These are phyloP conservation scores for Episyrphus balteatus DNA, from an alignment of 1,140 invertebrate species.

Conservation along the genomic window DNA sequence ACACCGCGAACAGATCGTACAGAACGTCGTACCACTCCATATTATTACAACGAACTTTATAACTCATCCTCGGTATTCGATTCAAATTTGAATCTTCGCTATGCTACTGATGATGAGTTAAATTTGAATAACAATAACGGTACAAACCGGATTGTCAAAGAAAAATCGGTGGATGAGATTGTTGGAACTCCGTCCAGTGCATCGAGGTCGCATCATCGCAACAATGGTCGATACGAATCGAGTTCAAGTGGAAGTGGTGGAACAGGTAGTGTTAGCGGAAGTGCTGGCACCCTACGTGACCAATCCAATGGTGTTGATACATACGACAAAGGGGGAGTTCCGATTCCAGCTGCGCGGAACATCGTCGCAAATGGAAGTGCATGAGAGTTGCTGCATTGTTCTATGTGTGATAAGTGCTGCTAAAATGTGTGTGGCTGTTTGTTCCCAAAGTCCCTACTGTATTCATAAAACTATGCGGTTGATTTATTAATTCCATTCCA, in stretches of 20 bases:
- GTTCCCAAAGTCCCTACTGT: too few species aligned
- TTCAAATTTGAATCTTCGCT: constrained; percentile 30
- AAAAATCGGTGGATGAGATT: background rate
- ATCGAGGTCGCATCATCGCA: too few species aligned
- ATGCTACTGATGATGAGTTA: constrained; percentile 6
- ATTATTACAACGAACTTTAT: constrained; percentile 33
- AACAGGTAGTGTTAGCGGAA: background rate
- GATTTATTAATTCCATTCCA: too few species aligned
- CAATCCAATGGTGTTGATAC: too few species aligned
- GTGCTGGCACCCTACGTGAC: background rate
- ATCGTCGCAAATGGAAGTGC: too few species aligned
- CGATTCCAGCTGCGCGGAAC: too few species aligned
- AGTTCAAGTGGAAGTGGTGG: background rate
- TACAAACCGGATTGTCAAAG: background rate
- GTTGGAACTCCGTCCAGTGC: background rate
- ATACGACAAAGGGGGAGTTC: too few species aligned
- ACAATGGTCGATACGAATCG: too few species aligned
- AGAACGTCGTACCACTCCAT: constrained; percentile 29
- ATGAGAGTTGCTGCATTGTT: too few species aligned
- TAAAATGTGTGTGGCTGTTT: too few species aligned
- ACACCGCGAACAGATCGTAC: constrained; percentile 14
- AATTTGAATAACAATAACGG: background rate
- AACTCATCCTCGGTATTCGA: constrained; percentile 28
- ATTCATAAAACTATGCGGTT: too few species aligned
- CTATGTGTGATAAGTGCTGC: too few species aligned